Evolutionary conservation across 2,113 vertebrate species (phyloP), one percentile per base, ranked within the genome.

Genomic region (Rhadina sibilatrix): DNA sequence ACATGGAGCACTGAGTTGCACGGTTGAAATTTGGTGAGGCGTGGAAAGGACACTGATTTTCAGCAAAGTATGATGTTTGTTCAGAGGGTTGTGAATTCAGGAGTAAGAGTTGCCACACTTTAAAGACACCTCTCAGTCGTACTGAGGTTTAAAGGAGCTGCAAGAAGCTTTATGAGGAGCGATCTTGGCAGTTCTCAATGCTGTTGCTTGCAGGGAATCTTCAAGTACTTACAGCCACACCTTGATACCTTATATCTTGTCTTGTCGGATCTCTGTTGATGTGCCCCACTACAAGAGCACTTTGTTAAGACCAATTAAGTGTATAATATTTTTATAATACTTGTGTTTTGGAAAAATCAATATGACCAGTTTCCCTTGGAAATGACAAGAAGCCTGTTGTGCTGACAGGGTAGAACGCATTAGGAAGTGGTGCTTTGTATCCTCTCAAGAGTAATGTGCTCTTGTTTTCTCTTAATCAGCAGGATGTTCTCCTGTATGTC

Each of bases 271-370:
- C 52, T 83, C 37, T 77, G 89, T 87, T 95, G 93, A 49, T 82
- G 24, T 21, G 46, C 42, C 46, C 44, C 44, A 13, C 49, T 80
- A 52, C 83, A 78, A 60, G 83, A 81, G 13, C 52, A n/a, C 57
- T 92, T 96, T 49, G 92, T 94, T 95, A 95, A 94, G 87, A 64
- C 52, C 87, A 92, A 90, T 94, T 95, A 81, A 77, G 82, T 53
- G 16, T 21, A 7, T 66, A 89, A 90, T 96, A 90, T 95, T 96
- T 91, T 91, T 93, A 71, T 95, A 87, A 94, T 95, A 70, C 54
- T 79, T 15, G 15, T 54, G 46, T 35, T 91, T 77, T 66, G 82
- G 86, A 89, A 91, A 93, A 94, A 92, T 88, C 72, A 37, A 70
- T 93, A 47, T 15, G 83, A 59, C 40, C 79, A 23, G 70, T 89